phyloP scores from a whole-genome alignment of 2,113 vertebrate species.

The Orycteropus afer region DNA sequence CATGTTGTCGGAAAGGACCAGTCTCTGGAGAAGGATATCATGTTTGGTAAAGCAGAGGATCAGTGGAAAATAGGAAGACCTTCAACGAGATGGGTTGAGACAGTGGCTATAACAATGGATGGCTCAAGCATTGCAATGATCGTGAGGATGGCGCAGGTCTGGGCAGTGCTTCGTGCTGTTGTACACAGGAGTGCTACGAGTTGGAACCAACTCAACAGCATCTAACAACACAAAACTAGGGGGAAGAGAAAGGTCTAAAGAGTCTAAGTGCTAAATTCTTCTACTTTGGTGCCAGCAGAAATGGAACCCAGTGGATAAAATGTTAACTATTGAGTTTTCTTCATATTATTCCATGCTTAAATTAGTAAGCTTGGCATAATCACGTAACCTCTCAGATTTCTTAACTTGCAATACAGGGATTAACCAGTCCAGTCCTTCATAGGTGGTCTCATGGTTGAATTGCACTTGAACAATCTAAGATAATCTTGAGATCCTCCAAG shows the following conservation, averaged over 20 bases:
- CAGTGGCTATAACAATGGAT: too few relatives aligned
- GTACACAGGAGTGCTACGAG: too few relatives aligned
- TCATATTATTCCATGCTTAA: background rate
- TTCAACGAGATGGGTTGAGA: too few relatives aligned
- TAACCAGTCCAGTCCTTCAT: background rate
- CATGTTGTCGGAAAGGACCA: too few relatives aligned
- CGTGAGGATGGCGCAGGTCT: too few relatives aligned
- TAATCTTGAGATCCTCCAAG: background rate
- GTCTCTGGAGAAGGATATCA: too few relatives aligned
- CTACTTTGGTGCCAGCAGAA: background rate
- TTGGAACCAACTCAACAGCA: too few relatives aligned
- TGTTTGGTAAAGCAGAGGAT: too few relatives aligned
- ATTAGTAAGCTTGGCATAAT: background rate
- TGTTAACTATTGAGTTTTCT: background rate
- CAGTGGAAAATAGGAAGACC: background rate
- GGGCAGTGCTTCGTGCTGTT: too few relatives aligned
- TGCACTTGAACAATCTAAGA: conserved; percentile 31
- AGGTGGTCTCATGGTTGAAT: background rate
- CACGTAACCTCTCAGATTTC: background rate
- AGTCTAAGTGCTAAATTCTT: background rate
- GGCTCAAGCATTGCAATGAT: too few relatives aligned
- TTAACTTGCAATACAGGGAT: background rate
- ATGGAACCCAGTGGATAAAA: conserved; percentile 25
- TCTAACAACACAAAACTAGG: too few relatives aligned
- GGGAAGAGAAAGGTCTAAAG: background rate